Evolutionary conservation across 2,797 vertebrate genomes (phyloP).

Genomic region (Acanthornis magna): DNA sequence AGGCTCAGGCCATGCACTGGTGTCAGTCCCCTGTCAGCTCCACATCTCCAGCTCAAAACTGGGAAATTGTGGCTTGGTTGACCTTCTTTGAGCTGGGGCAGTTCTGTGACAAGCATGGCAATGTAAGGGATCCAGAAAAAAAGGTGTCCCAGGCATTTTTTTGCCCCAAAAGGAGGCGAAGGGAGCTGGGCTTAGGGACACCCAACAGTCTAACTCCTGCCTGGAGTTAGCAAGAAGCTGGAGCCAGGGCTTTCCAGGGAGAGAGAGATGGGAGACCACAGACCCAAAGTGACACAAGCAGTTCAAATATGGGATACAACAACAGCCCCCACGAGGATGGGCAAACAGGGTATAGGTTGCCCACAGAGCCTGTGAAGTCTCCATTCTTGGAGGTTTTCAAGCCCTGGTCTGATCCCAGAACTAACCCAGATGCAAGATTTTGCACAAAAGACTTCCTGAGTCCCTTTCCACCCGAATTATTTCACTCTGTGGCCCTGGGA

Average conservation of each 20-base stretch:
- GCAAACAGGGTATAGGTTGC: rapidly evolving
- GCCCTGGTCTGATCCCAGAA: background rate
- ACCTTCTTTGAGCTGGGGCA: background rate
- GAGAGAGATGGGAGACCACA: background rate
- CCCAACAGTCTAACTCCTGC: background rate
- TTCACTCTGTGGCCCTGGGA: background rate
- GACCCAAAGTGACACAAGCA: background rate
- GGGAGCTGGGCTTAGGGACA: background rate
- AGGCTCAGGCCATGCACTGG: rapidly evolving
- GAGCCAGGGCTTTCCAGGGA: background rate
- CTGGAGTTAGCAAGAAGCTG: background rate
- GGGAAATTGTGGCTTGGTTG: background rate
- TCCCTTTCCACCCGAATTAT: background rate
- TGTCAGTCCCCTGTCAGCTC: background rate
- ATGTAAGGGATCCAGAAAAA: background rate
- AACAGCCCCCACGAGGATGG: background rate
- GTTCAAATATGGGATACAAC: background rate
- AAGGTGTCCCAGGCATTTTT: background rate
- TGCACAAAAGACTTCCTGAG: background rate
- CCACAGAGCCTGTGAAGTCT: background rate
- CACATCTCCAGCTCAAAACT: background rate
- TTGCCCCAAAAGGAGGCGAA: background rate
- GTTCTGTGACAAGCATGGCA: background rate
- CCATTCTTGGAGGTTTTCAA: background rate
- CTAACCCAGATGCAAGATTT: background rate